Percentiles rank a stretch among this genome's conserved stretches.
Conservation (phyloP, 1,140 invertebrate genomes). For the Tetragonula clypearis region DNA sequence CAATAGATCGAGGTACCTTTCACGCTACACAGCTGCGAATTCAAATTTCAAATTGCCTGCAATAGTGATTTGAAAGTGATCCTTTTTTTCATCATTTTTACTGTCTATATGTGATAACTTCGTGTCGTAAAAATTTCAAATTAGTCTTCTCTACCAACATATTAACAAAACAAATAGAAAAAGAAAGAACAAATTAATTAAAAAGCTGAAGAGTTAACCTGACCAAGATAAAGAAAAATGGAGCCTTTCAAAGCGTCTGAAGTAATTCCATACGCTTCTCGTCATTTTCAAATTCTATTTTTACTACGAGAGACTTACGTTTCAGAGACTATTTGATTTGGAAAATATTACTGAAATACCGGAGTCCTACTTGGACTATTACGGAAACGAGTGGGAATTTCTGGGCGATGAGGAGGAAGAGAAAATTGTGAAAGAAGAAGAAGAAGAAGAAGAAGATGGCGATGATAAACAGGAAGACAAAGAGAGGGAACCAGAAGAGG, state of each 20-base stretch:
- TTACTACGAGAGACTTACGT: neutral
- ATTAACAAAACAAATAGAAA: neutral
- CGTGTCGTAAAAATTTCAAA: neutral
- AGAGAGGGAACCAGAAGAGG: slow-evolving; percentile 7
- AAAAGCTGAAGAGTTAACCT: neutral
- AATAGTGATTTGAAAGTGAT: too few relatives aligned
- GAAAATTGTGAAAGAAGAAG: slow-evolving; percentile 36
- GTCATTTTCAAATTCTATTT: neutral
- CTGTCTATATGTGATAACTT: neutral
- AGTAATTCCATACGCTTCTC: neutral
- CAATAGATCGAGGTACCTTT: too few relatives aligned
- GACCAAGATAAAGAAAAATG: neutral
- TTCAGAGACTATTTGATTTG: slow-evolving; percentile 10
- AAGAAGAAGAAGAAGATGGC: neutral
- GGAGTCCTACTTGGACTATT: slow-evolving; percentile 4
- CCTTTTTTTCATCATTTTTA: neutral
- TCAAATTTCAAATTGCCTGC: too few relatives aligned
- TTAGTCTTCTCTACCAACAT: neutral
- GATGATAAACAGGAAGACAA: slow-evolving; percentile 31
- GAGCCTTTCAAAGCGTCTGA: neutral
- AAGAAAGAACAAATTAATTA: neutral
- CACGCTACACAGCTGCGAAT: too few relatives aligned
- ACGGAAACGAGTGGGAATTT: slow-evolving; percentile 31
- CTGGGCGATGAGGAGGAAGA: slow-evolving; percentile 44
- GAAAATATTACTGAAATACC: slow-evolving; percentile 21